Evolutionary conservation across 2,797 vertebrate genomes (phyloP), one percentile per base, ranked within the genome.

Genomic region (Lemur catta): DNA sequence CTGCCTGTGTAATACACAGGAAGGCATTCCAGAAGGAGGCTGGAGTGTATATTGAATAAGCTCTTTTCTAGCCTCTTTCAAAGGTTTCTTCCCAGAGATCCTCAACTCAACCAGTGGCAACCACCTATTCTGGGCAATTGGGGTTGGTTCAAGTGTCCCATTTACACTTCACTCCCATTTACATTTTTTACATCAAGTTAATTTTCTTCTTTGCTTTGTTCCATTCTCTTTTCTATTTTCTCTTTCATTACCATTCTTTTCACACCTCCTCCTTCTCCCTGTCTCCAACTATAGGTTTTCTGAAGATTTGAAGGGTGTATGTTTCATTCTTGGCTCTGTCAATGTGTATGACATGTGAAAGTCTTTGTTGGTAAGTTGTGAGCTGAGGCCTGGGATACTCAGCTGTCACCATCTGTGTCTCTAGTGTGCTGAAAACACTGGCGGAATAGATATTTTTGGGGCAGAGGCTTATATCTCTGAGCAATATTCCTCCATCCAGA

Each of bases 381-480:
- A 94, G 3, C 67, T 63, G 59, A 79, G 28, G 46, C 38, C 28
- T 57, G 67, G 48, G 30, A 48, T 14, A 30, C 11, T 46, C 57
- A 90, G 0, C 22, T 41, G n/a, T 91, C 13, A 46, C 52, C 18
- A 72, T 10, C 55, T 15, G 0, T 89, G 28, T 79, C n/a, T 94
- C 14, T 67, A 72, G 30, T 15, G 17, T 14, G 59, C 30, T 35
- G 26, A 92, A 74, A 55, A 76, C 17, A 65, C 26, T 12, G 10
- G 76, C 38, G 57, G 22, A 82, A 95, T 38, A 72, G 52, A 55
- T 88, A 91, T 57, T 91, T 81, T 12, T 43, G n/a, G 57, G 11
- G 15, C 78, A 88, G n/a, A 38, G 22, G 33, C 38, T 93, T 96
- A 7, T 41, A 20, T 93, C 33, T 96, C 95, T 92, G 46, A 94